phyloP scores from a whole-genome alignment of 64 coral and sea anemone species.

The Anthopleura sola region DNA sequence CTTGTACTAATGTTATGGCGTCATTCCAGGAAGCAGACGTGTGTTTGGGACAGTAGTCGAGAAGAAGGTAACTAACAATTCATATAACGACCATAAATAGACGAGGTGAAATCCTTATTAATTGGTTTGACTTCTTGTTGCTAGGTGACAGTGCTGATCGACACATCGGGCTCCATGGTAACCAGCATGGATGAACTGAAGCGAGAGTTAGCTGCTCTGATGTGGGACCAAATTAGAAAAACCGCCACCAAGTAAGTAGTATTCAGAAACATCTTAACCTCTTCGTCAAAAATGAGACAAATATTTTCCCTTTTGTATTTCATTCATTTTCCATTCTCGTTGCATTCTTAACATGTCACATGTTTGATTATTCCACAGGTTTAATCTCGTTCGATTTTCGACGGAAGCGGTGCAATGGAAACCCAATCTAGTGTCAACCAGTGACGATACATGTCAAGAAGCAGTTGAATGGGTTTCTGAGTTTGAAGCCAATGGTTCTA shows the following conservation, averaged over 20 bases:
- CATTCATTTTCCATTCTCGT: not conserved
- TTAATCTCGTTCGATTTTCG: slow-evolving; percentile 83
- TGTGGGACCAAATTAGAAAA: slow-evolving; percentile 97
- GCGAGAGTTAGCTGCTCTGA: slow-evolving; percentile 73
- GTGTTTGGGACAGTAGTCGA: slow-evolving; percentile 93
- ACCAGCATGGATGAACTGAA: slow-evolving; percentile 95
- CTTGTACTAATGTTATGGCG: not conserved
- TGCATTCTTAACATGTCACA: not conserved
- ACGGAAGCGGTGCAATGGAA: slow-evolving; percentile 85
- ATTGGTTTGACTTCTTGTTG: not conserved
- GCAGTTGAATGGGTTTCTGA: slow-evolving; percentile 90
- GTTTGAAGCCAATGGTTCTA: slow-evolving; percentile 86
- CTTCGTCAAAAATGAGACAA: too few relatives aligned
- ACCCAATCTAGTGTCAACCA: slow-evolving; percentile 37
- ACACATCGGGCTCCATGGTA: slow-evolving; percentile 96
- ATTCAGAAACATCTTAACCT: not conserved
- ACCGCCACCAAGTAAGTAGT: slow-evolving; percentile 65
- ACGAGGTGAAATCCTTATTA: not conserved
- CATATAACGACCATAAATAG: not conserved
- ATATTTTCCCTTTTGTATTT: not conserved
- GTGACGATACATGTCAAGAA: slow-evolving; percentile 84
- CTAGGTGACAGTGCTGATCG: slow-evolving; percentile 84
- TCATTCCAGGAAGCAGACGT: slow-evolving; percentile 69
- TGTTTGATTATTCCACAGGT: slow-evolving; percentile 39
- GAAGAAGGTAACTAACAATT: slow-evolving; percentile 68